Percentiles rank a stretch among this genome's conserved stretches.
Evolutionary conservation across 1,140 invertebrate species (phyloP).

Genomic region (Trichonephila clavipes): DNA sequence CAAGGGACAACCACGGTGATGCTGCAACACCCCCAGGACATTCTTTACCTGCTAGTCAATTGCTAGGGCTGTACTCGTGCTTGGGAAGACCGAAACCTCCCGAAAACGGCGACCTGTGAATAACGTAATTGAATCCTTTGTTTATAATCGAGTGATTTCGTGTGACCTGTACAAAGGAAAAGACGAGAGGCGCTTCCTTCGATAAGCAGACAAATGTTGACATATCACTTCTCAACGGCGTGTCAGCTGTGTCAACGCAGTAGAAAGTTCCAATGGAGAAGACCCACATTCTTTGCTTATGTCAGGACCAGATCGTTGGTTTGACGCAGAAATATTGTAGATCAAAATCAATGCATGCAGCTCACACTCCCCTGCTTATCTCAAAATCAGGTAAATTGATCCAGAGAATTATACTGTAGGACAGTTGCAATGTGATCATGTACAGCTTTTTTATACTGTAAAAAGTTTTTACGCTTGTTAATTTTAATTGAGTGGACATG

Average conservation of each 20-base stretch:
- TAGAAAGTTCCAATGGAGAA: background rate
- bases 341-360: background rate
- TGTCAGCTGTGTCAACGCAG: background rate
- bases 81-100: constrained; percentile 58
- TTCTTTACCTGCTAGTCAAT: constrained; percentile 66
- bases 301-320: background rate
- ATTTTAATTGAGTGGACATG: too few relatives aligned
- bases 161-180: background rate
- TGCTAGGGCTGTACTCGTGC: constrained; percentile 68
- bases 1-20: constrained; percentile 58
- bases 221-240: constrained; percentile 16
- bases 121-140: background rate
- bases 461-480: background rate
- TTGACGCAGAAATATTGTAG: background rate
- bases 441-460: background rate
- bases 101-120: constrained; percentile 70
- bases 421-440: background rate
- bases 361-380: too few relatives aligned
- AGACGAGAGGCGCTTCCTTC: background rate
- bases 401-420: too few relatives aligned
- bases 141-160: background rate
- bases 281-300: background rate
- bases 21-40: constrained; percentile 54
- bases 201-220: constrained; percentile 7
- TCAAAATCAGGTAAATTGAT: too few relatives aligned